Evolutionary conservation across 2,888 invertebrate genomes (phyloP), one percentile per base, ranked within the genome.

Genomic region (Salpingus planirostris): DNA sequence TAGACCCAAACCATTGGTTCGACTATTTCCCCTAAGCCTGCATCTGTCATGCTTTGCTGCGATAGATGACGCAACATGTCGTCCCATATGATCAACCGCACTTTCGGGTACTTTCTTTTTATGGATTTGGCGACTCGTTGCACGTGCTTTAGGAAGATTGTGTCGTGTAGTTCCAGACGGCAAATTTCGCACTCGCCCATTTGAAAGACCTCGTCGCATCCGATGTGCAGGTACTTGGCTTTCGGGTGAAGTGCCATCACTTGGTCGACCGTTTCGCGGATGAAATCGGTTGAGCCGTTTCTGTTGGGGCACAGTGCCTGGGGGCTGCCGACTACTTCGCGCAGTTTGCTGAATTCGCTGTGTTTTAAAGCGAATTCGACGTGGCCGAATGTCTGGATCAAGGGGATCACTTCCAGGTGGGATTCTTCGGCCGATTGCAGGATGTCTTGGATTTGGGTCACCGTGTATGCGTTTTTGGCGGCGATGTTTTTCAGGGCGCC

Each of bases 1-100:
- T 86, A 86, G 2, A 82, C 80, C 85, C 86, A 86, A 13, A 85
- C 75, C 82, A 85, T 83, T 1, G 82, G 81, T 51, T 85, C 82
- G 0, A 85, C 81, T 21, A 80, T 64, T 15, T 68, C 65, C 1
- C 79, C 78, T 10, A 85, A 66, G 23, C 73, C 71, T 14, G 71
- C 72, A 38, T 74, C 73, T 33, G 74, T 66, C 62, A 80, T 65
- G 38, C 70, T 69, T 38, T 72, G 70, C 25, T 73, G 60, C 2
- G 74, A 67, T 43, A 80, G 67, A 46, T 76, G 75, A 1, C 84
- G 62, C 32, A 86, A 59, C 82, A 86, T 85, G 56, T 86, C 86
- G 52, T 86, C 85, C 86, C 86, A 86, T 50, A 86, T 77, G 34
- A 86, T 74, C 1, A 79, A 68, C 10, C 68, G 70, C 11, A 80